These are phyloP conservation scores for Pyrgus malvae DNA, from an alignment of 2,888 invertebrate genomes.

Conservation along the genomic window DNA sequence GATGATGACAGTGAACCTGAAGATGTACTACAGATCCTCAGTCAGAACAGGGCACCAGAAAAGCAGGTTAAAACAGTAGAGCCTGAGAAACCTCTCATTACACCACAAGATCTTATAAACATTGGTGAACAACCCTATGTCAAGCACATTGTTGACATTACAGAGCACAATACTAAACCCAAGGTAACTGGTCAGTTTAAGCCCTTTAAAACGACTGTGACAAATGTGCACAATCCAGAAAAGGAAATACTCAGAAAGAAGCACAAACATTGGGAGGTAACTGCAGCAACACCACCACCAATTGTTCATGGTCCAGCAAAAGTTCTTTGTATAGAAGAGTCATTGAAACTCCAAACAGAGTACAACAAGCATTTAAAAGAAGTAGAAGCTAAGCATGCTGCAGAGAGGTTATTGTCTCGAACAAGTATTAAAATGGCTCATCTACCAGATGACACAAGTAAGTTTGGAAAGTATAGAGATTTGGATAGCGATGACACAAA, in stretches of 20 bases:
- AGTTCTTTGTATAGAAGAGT: slow-evolving; percentile 78
- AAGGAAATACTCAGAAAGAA: slow-evolving; percentile 77
- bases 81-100: slow-evolving; percentile 73
- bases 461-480: slow-evolving; percentile 64
- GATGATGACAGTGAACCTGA: slow-evolving; percentile 83
- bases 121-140: slow-evolving; percentile 74
- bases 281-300: slow-evolving; percentile 84
- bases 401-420: slow-evolving; percentile 72
- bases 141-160: slow-evolving; percentile 78
- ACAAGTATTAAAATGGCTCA: slow-evolving; percentile 62
- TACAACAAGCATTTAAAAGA: slow-evolving; percentile 69
- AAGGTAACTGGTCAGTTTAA: slow-evolving; percentile 70
- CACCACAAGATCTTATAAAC: slow-evolving; percentile 72
- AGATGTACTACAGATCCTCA: slow-evolving; percentile 82
- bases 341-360: slow-evolving; percentile 78
- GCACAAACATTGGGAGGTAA: slow-evolving; percentile 82
- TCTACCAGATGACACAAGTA: slow-evolving; percentile 51
- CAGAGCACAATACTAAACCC: slow-evolving; percentile 59
- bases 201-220: slow-evolving; percentile 81
- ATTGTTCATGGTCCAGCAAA: slow-evolving; percentile 79
- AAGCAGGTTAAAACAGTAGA: slow-evolving; percentile 71
- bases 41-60: slow-evolving; percentile 74
- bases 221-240: slow-evolving; percentile 77
- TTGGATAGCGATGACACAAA: slow-evolving; percentile 54
- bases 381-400: slow-evolving; percentile 80